Evolutionary conservation across 2,113 vertebrate species (phyloP), one percentile per base, ranked within the genome.

Genomic region (Eptesicus fuscus): DNA sequence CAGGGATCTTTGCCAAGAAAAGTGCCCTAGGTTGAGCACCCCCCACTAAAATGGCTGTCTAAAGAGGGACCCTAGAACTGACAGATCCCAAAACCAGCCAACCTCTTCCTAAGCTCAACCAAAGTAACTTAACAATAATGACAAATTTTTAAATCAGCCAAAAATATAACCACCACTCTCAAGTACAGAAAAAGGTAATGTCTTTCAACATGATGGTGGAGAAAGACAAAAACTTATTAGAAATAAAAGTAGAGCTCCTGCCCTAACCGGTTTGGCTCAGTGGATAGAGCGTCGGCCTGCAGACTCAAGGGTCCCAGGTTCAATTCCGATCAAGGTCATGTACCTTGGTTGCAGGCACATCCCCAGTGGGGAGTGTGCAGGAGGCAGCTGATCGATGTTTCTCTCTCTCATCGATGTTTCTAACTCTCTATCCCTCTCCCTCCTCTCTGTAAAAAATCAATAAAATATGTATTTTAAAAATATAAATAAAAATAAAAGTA

Each of bases 171-270:
- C 77, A 3, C 49, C 87, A 30, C 7, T n/a, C 56, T 92, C 44
- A 88, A 90, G 93, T 73, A 92, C 3, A 77, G 25, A 30, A 89
- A 96, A 94, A n/a, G 37, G 14, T 20, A 79, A 85, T 14, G 37
- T 85, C 65, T 83, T 71, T 69, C 47, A 93, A 95, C 93, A 44
- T 49, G 93, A 56, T 86, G 56, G 5, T 16, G 78, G 23, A 79
- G 20, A 95, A 97, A 85, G 20, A 80, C 20, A 94, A 49, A 49
- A 95, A 65, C 32, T 91, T 70, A 56, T 76, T 83, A 80, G 56
- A n/a, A 74, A 73, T 83, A 94, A 77, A 89, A 40, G 10, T 88
- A 71, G 49, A n/a, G 10, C 4, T 65, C 44, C 47, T 47, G 47
- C 47, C 47, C 47, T 47, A 47, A 47, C 47, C 11, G 47, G 47